These are phyloP conservation scores for Myotis planiceps DNA, from an alignment of 2,797 vertebrate species.

Conservation along the genomic window DNA sequence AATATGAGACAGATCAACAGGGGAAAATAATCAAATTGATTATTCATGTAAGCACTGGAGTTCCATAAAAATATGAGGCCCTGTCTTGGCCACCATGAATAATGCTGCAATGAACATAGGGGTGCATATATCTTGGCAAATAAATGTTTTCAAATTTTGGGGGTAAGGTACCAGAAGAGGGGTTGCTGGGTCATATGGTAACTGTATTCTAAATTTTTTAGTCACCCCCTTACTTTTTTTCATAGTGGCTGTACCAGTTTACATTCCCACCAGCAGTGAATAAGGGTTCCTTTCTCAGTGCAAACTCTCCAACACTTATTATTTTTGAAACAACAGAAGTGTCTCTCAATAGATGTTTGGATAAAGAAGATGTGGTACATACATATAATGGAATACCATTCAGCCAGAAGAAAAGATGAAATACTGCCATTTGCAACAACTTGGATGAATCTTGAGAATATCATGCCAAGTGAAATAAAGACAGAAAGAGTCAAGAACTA, in stretches of 20 bases:
- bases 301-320: not conserved
- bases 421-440: not conserved
- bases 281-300: not conserved
- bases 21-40: not conserved
- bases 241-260: not conserved
- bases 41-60: not conserved
- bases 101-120: not conserved
- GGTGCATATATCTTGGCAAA: not conserved
- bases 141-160: not conserved
- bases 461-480: not conserved
- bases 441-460: not conserved
- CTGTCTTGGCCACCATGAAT: not conserved
- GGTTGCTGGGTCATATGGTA: not conserved
- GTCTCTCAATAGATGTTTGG: no score
- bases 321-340: not conserved
- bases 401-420: not conserved
- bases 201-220: not conserved
- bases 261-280: not conserved
- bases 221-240: not conserved
- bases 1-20: not conserved
- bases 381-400: not conserved
- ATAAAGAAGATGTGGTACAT: not conserved
- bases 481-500: not conserved
- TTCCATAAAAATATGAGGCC: not conserved
- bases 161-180: not conserved